phyloP scores from a whole-genome alignment of 2,113 vertebrate species.

The Urocitellus parryii region DNA sequence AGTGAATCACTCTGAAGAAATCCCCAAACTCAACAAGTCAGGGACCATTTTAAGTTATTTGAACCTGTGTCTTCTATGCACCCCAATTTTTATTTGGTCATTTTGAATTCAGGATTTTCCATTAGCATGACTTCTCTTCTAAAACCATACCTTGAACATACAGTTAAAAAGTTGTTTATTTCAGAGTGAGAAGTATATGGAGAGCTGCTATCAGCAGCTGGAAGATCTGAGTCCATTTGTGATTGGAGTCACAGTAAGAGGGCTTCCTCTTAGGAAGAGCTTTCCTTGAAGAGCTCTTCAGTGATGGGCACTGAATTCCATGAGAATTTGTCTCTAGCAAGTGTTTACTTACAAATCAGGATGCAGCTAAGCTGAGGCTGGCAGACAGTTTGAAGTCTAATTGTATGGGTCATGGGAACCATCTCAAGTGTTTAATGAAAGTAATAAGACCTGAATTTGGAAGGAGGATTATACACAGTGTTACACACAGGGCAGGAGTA shows the following conservation, averaged over 20 bases:
- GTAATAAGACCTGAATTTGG: conserved; percentile 20
- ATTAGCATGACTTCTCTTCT: not conserved
- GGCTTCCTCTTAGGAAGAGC: not conserved
- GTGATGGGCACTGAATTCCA: not conserved
- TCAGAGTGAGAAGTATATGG: not conserved
- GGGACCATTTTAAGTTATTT: not conserved
- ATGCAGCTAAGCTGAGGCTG: not conserved
- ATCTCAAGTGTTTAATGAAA: conserved; percentile 55
- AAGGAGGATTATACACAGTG: not conserved
- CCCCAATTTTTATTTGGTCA: not conserved
- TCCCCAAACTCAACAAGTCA: not conserved
- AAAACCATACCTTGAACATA: not conserved
- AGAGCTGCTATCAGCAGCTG: not conserved
- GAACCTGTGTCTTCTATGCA: not conserved
- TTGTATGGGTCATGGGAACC: conserved; percentile 47
- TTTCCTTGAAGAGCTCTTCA: conserved; percentile 39
- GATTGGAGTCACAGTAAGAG: not conserved
- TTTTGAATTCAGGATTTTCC: conserved; percentile 28
- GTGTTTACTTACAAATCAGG: conserved; percentile 56
- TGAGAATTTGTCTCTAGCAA: conserved; percentile 39
- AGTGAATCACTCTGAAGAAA: not conserved
- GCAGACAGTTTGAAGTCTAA: conserved; percentile 30
- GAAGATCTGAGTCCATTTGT: not conserved
- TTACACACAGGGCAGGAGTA: not conserved
- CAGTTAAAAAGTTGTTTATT: not conserved